These are phyloP conservation scores for Drosophila kohkoa DNA, from an alignment of 1,140 invertebrate genomes.

Conservation along the genomic window DNA sequence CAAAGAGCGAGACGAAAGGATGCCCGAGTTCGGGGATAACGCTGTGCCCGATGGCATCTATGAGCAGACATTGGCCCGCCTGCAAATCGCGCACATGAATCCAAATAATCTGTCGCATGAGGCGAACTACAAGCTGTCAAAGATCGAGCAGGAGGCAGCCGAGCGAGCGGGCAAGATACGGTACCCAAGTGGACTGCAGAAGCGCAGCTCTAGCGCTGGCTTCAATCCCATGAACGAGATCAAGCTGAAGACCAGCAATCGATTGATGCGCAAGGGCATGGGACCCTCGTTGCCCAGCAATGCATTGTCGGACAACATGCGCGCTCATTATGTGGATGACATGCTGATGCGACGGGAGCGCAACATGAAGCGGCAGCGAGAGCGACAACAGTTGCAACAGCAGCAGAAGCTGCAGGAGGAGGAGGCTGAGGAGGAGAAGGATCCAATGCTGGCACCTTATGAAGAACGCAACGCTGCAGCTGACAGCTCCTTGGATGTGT, in stretches of 20 bases:
- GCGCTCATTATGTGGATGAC: conserved; percentile 35
- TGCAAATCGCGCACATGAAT: conserved; percentile 4
- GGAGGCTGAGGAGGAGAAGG: neutral
- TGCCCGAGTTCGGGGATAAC: conserved; percentile 21
- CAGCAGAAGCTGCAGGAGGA: neutral
- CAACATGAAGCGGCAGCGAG: neutral
- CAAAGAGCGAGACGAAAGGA: neutral
- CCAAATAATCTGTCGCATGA: conserved; percentile 71
- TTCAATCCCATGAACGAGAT: conserved; percentile 82
- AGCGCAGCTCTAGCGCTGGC: conserved; percentile 43
- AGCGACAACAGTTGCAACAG: conserved; percentile 17
- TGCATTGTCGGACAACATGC: conserved; percentile 45
- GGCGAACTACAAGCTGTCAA: conserved; percentile 81
- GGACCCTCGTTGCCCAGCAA: conserved; percentile 76
- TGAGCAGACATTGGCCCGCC: conserved; percentile 40
- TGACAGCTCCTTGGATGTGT: neutral
- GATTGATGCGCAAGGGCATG: conserved; percentile 70
- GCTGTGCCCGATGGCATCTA: conserved; percentile 37
- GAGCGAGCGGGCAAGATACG: conserved; percentile 36
- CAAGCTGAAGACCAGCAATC: conserved; percentile 74
- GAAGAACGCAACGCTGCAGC: neutral
- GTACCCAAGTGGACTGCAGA: neutral
- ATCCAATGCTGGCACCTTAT: neutral
- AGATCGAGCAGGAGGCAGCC: conserved; percentile 75
- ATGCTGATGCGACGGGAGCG: conserved; percentile 33